Percentiles rank a stretch among this genome's conserved stretches.
Conservation (phyloP, 2,797 vertebrate species). For the Eulemur coronatus region DNA sequence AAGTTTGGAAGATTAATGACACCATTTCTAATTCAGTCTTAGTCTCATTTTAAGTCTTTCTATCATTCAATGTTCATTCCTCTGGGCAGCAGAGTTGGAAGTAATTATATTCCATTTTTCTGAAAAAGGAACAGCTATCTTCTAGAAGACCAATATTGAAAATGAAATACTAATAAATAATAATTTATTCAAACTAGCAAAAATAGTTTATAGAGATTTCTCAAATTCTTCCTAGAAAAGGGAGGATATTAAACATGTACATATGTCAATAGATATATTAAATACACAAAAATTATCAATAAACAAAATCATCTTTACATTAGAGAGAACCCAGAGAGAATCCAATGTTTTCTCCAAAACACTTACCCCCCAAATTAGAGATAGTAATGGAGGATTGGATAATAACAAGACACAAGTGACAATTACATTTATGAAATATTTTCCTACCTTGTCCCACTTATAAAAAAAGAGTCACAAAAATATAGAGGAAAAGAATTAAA, state of each 20-base stretch:
- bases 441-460: not conserved
- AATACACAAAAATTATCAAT: not conserved
- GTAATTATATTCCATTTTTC: not conserved
- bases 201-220: constrained; percentile 40
- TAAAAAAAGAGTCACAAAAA: not conserved
- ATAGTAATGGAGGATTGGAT: not conserved
- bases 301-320: not conserved
- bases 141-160: not conserved
- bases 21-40: not conserved
- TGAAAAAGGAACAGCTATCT: not conserved
- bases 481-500: not conserved
- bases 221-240: constrained; percentile 17
- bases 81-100: not conserved
- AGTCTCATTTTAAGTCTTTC: not conserved
- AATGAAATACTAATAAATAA: constrained; percentile 16
- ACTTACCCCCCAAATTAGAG: not conserved
- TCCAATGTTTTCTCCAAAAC: not conserved
- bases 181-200: constrained; percentile 26
- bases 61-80: not conserved
- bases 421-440: not conserved
- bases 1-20: not conserved
- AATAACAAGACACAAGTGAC: not conserved
- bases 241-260: not conserved
- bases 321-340: not conserved
- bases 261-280: not conserved